Evolutionary conservation across 2,797 vertebrate genomes (phyloP).

Genomic region (Catamblyrhynchus diadema): DNA sequence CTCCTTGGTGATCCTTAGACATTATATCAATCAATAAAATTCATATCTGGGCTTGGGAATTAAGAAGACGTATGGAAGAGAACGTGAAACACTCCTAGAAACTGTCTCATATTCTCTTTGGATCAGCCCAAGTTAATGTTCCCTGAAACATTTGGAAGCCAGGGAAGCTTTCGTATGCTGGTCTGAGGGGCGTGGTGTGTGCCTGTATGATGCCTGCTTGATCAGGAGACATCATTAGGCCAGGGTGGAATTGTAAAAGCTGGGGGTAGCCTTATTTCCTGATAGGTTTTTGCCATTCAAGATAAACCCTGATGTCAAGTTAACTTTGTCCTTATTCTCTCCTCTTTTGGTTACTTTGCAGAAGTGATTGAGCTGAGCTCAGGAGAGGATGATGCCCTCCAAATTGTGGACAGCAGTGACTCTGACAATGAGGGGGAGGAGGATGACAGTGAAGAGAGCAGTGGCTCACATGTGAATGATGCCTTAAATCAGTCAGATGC

Average conservation of each 20-base stretch:
- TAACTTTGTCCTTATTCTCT: not conserved
- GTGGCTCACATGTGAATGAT: slow-evolving; percentile 94
- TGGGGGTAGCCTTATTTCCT: not conserved
- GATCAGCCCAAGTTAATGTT: not conserved
- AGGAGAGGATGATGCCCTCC: slow-evolving; percentile 90
- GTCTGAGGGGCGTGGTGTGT: not conserved
- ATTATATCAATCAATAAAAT: not conserved
- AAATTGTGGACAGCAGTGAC: slow-evolving; percentile 89
- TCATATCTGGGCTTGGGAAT: not conserved
- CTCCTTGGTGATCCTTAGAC: not conserved
- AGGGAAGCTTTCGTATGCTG: not conserved
- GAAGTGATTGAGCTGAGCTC: slow-evolving; percentile 98
- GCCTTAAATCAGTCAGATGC: slow-evolving; percentile 88
- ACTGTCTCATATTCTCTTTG: not conserved
- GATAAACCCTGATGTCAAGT: not conserved
- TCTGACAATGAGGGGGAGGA: slow-evolving; percentile 86
- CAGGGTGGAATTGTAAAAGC: not conserved
- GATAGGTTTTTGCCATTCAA: not conserved
- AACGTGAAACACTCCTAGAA: not conserved
- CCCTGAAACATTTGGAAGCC: not conserved
- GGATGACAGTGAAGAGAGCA: slow-evolving; percentile 87
- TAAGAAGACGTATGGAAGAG: not conserved
- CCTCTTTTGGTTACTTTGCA: slow-evolving; percentile 51
- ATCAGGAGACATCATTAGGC: not conserved
- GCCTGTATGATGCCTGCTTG: not conserved